Base-by-base conservation (phyloP, 2,113 vertebrate genomes). In the Rhadina sibilatrix region DNA sequence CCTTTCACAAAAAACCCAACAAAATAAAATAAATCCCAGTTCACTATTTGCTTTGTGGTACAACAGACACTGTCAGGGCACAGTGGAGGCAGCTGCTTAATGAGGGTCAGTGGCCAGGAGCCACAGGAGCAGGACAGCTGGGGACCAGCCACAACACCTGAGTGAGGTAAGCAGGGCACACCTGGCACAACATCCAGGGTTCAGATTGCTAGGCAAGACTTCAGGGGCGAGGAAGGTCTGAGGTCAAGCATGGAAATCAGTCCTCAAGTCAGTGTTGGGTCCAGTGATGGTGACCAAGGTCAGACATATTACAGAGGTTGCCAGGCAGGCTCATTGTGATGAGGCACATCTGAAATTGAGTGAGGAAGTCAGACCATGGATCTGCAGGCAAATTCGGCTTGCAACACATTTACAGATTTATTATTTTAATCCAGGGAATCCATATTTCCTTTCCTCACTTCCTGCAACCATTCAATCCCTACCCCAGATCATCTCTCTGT, bases 71-170 rank as follows among this genome's bases (percentile, higher is more conserved):
- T 59, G 50, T 15, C 15, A 54, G 30, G 28, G 75, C 21, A 22
- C 10, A 35, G 75, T 2, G 42, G 8, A 80, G 28, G 18, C 0
- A 0, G 16, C 59, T 46, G 27, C 28, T 64, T 9, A 13, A 16
- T 0, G 0, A 42, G n/a, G 38, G 7, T 6, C 0, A 1, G 42
- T 20, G 63, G 20, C 38, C 49, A 64, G 56, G 60, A 75, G n/a
- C 17, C 54, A 77, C 6, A 70, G 37, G 69, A 89, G 46, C 63
- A 89, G 57, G 52, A 54, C 21, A 77, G 57, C n/a, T 63, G 44
- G 25, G 44, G 18, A 17, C 44, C 56, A 31, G 54, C 20, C 38
- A 49, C 61, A 54, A 13, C 25, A 47, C 53, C 53, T 60, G 50
- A 40, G 50, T 40, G 56, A 65, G 75, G 47, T 42, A 72, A 42